phyloP scores from a whole-genome alignment of 2,888 invertebrate genomes.

The Bellardia bayeri region DNA sequence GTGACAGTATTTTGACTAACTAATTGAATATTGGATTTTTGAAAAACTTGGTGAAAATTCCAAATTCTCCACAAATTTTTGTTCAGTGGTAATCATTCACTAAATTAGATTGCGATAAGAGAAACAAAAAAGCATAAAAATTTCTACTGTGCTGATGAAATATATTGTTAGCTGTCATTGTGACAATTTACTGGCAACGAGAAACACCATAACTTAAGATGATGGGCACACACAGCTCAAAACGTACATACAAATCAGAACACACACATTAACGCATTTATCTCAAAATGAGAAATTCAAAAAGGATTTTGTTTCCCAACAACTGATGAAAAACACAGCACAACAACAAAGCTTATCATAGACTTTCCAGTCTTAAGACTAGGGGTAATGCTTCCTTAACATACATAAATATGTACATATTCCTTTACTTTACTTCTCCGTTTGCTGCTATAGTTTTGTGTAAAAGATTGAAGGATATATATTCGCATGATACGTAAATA shows the following conservation, averaged over 20 bases:
- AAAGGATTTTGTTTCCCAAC: constrained; percentile 38
- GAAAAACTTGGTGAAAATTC: too few relatives aligned
- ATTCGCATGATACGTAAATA: constrained; percentile 10
- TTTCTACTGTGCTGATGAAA: constrained; percentile 69
- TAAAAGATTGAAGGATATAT: constrained; percentile 46
- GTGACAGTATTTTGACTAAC: too few relatives aligned
- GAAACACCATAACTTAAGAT: constrained; percentile 55
- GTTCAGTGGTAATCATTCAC: constrained; percentile 28
- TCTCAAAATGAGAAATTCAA: constrained; percentile 30
- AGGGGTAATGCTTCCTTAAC: constrained; percentile 27
- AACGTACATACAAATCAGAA: background rate
- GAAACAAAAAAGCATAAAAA: constrained; percentile 30
- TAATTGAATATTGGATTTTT: background rate
- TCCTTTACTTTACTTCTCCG: background rate
- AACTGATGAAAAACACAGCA: constrained; percentile 15
- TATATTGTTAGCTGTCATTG: constrained; percentile 78
- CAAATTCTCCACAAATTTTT: background rate
- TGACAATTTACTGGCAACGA: constrained; percentile 81
- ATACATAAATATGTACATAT: constrained; percentile 1
- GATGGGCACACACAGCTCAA: constrained; percentile 11
- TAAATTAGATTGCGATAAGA: constrained; percentile 49
- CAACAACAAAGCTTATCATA: constrained; percentile 8
- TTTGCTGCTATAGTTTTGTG: background rate
- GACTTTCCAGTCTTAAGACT: background rate
- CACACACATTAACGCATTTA: constrained; percentile 53